Evolutionary conservation across 1,140 invertebrate genomes (phyloP), one percentile per base, ranked within the genome.

Genomic region (Subanguina moxae): DNA sequence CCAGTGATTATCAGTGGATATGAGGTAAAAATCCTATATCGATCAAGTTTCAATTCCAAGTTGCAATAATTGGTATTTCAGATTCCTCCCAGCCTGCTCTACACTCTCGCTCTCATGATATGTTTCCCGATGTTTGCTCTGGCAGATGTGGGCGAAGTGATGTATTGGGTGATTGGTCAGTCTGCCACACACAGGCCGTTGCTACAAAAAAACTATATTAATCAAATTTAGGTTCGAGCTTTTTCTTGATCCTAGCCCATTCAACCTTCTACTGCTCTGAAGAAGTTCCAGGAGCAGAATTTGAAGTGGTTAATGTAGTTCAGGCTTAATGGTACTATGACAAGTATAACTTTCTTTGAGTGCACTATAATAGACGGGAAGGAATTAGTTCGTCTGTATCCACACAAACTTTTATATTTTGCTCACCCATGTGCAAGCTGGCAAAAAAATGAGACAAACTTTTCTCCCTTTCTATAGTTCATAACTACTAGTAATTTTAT

Each of bases 141-240:
- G 23, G 73, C 73, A n/a, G 76, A 76, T 63, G 73, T 52, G 42
- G 64, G 75, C 0, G 43, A 58, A 56, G 73, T 74, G 21, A 74
- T 74, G 65, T 77, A 77, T 48, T 74, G 73, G 73, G 70, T 77
- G 30, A 56, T 74, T 52, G 73, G 70, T 72, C 8, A 74, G 68
- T 25, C 27, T 61, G n/a, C 58, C 5, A 38, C 21, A 61, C n/a
- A 7, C 27, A 61, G n/a, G n/a, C n/a, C n/a, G n/a, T 21, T 7
- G 28, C 38, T 30, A 5, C 13, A 13, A 3, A 61, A 3, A n/a
- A 13, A 13, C 25, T 21, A 21, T 11, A 0, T 64, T 70, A 21
- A 46, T 21, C 38, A 5, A 25, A 28, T 59, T 19, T 64, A 69
- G 67, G 72, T 7, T 68, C 56, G 5, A 43, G 62, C 28, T 17